Conservation (phyloP, 2,888 invertebrate genomes). For the Ephialtes manifestator region DNA sequence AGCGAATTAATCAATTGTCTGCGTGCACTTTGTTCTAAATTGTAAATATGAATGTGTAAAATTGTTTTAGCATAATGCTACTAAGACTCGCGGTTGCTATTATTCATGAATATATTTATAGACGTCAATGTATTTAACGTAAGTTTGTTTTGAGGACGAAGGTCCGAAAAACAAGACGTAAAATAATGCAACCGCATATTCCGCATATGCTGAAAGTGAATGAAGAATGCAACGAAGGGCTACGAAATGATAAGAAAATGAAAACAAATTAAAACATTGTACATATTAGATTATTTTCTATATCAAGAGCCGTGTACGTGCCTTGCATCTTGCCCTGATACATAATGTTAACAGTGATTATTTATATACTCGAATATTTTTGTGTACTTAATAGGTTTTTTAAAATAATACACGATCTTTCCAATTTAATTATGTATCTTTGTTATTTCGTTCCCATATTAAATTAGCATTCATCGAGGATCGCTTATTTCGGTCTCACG, state of each 20-base stretch:
- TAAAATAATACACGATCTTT: constrained; percentile 46
- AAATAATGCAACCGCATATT: constrained; percentile 36
- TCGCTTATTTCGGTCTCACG: neutral
- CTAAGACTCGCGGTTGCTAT: constrained; percentile 57
- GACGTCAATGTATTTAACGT: constrained; percentile 27
- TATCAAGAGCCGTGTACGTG: constrained; percentile 77
- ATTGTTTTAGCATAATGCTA: constrained; percentile 65
- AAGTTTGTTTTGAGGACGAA: constrained; percentile 24
- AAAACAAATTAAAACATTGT: constrained; percentile 75
- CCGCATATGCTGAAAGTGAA: constrained; percentile 18
- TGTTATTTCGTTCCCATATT: neutral
- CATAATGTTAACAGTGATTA: constrained; percentile 79
- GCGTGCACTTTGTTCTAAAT: constrained; percentile 58
- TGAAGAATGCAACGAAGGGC: constrained; percentile 31
- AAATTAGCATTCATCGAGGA: neutral
- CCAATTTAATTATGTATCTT: constrained; percentile 4
- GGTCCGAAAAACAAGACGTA: constrained; percentile 2
- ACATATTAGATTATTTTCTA: constrained; percentile 80
- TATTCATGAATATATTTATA: constrained; percentile 46
- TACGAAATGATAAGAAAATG: constrained; percentile 12
- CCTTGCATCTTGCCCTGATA: constrained; percentile 83
- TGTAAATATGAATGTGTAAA: constrained; percentile 73
- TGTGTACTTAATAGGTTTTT: constrained; percentile 74
- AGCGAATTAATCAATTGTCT: neutral
- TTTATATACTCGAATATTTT: constrained; percentile 79